Evolutionary conservation across 64 coral and sea anemone species (phyloP).

Genomic region (Montipora sp.): DNA sequence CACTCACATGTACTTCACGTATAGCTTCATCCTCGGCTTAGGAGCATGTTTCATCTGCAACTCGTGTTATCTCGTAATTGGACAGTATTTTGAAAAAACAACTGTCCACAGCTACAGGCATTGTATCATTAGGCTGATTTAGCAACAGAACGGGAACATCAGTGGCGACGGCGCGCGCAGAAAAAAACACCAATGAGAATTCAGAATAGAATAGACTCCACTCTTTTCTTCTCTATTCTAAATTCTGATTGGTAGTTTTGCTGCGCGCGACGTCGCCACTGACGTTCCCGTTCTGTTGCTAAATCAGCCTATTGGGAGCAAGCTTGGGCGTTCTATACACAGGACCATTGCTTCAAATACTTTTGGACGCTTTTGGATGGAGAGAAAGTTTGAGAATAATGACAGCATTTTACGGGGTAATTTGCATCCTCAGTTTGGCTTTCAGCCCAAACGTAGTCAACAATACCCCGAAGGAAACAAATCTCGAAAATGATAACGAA

Average conservation of each 20-base stretch:
- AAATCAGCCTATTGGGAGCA: too few species aligned
- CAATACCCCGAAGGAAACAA: not conserved
- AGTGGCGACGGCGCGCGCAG: too few species aligned
- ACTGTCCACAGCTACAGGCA: constrained; percentile 29
- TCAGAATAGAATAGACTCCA: too few species aligned
- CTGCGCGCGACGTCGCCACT: too few species aligned
- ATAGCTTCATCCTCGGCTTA: constrained; percentile 28
- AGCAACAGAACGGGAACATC: too few species aligned
- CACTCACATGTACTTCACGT: not conserved
- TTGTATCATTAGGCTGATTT: too few species aligned
- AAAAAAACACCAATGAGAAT: too few species aligned
- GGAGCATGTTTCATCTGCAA: constrained; percentile 7
- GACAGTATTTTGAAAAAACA: constrained; percentile 47
- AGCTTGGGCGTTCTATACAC: constrained; percentile 20
- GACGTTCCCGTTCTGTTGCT: too few species aligned
- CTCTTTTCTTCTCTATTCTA: too few species aligned
- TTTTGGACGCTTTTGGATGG: constrained; percentile 57
- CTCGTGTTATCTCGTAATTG: constrained; percentile 6
- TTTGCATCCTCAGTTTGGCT: constrained; percentile 6
- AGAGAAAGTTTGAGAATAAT: constrained; percentile 13
- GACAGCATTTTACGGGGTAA: not conserved
- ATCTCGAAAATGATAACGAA: not conserved
- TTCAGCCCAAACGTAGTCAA: constrained; percentile 49
- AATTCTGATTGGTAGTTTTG: too few species aligned
- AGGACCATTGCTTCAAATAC: constrained; percentile 32